Base-by-base conservation (phyloP, 2,888 invertebrate genomes). In the Amiota minor region DNA sequence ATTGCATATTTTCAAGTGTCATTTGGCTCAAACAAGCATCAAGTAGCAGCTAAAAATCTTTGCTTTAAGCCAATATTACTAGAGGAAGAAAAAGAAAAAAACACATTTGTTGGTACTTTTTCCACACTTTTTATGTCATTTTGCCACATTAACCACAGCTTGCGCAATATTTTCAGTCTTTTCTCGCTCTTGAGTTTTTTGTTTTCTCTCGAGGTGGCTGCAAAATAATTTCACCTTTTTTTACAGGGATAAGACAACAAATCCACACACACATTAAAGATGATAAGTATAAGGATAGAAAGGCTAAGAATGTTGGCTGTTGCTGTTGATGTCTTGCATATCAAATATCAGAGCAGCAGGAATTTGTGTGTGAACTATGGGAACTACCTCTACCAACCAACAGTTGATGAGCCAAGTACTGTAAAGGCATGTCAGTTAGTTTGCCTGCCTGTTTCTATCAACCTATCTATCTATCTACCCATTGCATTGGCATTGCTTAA, bases 321-420 rank as follows among this genome's bases (percentile, higher is more conserved):
- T 59, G 53, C 53, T 53, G 53, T 10, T 62, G 83, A 83, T 76
- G 77, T 79, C 84, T 78, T 82, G 83, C 85, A 83, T 85, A 84
- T 81, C 82, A 85, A 83, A 82, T 84, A 85, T 80, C 62, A 35
- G 12, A 23, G 4, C 1, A 18, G 50, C 50, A 47, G 16, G 46
- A 16, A 18, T 35, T 12, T 35, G 9, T 80, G 77, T 74, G 74
- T 62, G 59, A 45, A 49, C 49, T 12, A 64, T 64, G 46, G 9
- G 16, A 12, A 64, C 45, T 35, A 35, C 4, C 35, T 6, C 35
- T 55, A 59, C 9, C 35, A 35, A 35, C 35, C 2, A 35, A 35
- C 35, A 35, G 2, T 35, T 35, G 35, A 35, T 35, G 35, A 35
- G 35, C 35, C 4, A 35, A 35, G 35, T 35, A 35, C 2, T 35